Percentiles rank a stretch among this genome's conserved stretches.
Conservation (phyloP, 2,888 invertebrate genomes). For the Noctuana brunneofusca region DNA sequence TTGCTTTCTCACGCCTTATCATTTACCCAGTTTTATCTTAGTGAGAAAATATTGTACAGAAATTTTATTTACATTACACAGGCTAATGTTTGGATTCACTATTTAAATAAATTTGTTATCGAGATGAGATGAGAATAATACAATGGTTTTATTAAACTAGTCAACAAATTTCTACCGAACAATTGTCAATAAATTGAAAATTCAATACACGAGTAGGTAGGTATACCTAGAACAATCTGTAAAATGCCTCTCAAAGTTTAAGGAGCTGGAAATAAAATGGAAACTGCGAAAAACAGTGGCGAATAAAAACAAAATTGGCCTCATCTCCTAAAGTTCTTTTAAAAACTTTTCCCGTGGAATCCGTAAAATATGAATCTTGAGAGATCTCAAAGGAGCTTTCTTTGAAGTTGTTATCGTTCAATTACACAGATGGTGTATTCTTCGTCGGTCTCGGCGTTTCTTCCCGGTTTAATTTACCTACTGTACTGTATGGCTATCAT, state of each 20-base stretch:
- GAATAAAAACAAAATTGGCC: slow-evolving; percentile 28
- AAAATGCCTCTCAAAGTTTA: neutral
- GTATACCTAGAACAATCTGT: slow-evolving; percentile 1
- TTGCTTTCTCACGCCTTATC: slow-evolving; percentile 39
- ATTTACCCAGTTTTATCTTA: slow-evolving; percentile 29
- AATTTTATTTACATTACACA: slow-evolving; percentile 14
- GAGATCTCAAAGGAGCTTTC: slow-evolving; percentile 33
- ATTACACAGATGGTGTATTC: slow-evolving; percentile 36
- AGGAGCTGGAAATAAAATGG: neutral
- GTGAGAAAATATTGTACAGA: slow-evolving; percentile 37
- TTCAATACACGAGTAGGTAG: too few species aligned
- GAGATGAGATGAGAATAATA: neutral
- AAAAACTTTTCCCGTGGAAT: slow-evolving; percentile 28
- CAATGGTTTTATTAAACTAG: neutral
- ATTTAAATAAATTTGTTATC: slow-evolving; percentile 3
- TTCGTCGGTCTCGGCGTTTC: neutral
- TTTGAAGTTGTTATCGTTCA: slow-evolving; percentile 39
- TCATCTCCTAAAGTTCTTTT: slow-evolving; percentile 19
- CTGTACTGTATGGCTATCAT: neutral
- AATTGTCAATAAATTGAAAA: too few species aligned
- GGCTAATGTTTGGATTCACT: slow-evolving; percentile 13
- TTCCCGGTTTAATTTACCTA: neutral
- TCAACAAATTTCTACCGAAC: too few species aligned
- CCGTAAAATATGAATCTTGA: slow-evolving; percentile 31
- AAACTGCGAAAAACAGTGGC: slow-evolving; percentile 7